Conservation (phyloP, 2,888 invertebrate species). For the Druceiella hillmani region DNA sequence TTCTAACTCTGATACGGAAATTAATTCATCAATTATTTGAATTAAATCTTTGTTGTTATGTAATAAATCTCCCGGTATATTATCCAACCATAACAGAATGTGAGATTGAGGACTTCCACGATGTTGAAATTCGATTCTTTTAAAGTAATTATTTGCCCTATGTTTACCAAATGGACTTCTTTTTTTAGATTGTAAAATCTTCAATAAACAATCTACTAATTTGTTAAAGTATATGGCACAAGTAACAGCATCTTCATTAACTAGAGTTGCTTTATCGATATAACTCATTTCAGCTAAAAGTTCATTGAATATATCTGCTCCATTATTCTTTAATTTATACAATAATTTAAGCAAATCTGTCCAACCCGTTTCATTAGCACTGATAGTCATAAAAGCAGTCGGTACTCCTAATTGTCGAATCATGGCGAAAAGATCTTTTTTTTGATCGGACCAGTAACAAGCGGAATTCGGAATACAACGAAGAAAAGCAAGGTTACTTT, state of each 20-base stretch:
- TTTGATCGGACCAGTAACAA: too few species aligned
- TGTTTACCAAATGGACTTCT: constrained; percentile 18
- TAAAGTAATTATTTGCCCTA: constrained; percentile 18
- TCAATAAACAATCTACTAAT: constrained; percentile 15
- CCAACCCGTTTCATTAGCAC: constrained; percentile 29
- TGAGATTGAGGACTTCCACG: constrained; percentile 16
- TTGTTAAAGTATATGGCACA: constrained; percentile 22
- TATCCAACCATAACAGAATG: constrained; percentile 19
- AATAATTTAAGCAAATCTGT: constrained; percentile 20
- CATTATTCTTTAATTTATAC: constrained; percentile 21
- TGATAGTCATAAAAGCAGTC: constrained; percentile 27
- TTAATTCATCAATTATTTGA: constrained; percentile 26
- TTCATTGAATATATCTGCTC: constrained; percentile 7
- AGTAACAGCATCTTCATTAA: too few species aligned
- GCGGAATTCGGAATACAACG: too few species aligned
- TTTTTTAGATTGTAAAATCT: constrained; percentile 15
- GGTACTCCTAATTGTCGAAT: constrained; percentile 28
- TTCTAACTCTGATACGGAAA: constrained; percentile 27
- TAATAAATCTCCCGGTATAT: constrained; percentile 25
- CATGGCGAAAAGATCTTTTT: too few species aligned
- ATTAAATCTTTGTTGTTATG: constrained; percentile 20
- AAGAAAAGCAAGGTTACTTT: too few species aligned
- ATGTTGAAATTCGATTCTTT: constrained; percentile 21
- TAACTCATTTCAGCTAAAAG: constrained; percentile 12
- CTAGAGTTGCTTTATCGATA: constrained; percentile 17